Base-by-base conservation (phyloP, 2,797 vertebrate species). In the Microcaecilia unicolor region DNA sequence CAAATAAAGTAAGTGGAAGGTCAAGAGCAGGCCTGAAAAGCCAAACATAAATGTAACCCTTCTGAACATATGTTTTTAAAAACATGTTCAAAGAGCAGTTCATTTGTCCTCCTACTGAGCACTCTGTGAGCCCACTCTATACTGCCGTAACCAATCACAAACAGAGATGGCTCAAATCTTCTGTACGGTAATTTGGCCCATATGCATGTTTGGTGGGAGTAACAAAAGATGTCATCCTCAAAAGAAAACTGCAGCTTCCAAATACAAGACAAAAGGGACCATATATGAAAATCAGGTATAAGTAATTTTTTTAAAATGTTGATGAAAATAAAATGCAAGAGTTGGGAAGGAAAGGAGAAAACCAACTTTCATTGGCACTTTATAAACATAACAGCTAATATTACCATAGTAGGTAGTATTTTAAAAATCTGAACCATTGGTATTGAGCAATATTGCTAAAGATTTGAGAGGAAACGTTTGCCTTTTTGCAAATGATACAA, bases 1-100 rank as follows among this genome's bases (percentile, higher is more conserved):
- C 78, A 80, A 81, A 84, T 82, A 76, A 81, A 84, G 77, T 84
- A 83, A 84, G 84, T 84, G 80, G 77, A 84, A 83, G 81, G 81
- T 84, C 78, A 83, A 76, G 71, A 81, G 62, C 70, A 64, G 74
- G 80, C 67, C 76, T 74, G 64, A 64, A 58, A 72, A 80, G 72
- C 64, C 67, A 76, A 74, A 68, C 69, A 68, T 59, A 80, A 81
- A 79, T 64, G 69, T 74, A 77, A 81, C 74, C 76, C 72, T 74
- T 80, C 66, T 79, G 74, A 61, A 61, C 65, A 16, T 59, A 70
- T 56, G 55, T 62, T 67, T 35, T n/a, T 28, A 42, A 72, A 67
- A 64, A 64, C 58, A 59, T 67, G 68, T 78, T 78, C 76, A 78
- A 81, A 80, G 75, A 72, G 43, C 33, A 48, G 80, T 76, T 81